Percentiles rank a stretch among this genome's conserved stretches.
These are phyloP conservation scores for Acrobasis suavella DNA, from an alignment of 2,888 invertebrate species.

Conservation along the genomic window DNA sequence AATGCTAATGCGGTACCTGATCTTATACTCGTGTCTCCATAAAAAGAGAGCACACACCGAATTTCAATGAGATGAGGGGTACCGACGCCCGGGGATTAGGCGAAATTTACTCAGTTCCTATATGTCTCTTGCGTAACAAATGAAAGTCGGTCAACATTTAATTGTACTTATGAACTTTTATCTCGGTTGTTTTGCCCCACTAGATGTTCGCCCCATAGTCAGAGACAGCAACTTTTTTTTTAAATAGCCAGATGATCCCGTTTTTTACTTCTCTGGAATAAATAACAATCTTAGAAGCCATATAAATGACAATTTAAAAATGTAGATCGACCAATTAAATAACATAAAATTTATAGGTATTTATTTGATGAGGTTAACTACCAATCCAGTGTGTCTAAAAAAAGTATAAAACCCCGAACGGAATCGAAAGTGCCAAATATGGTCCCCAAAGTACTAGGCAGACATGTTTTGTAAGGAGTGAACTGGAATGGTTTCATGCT, in stretches of 20 bases:
- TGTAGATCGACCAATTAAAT: too few relatives aligned
- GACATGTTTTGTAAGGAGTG: constrained; percentile 48
- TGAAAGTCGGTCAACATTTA: too few relatives aligned
- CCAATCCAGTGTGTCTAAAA: not conserved
- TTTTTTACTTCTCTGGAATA: too few relatives aligned
- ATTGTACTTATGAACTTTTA: too few relatives aligned
- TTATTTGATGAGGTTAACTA: too few relatives aligned
- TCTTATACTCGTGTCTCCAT: constrained; percentile 1
- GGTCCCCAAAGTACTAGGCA: constrained; percentile 69
- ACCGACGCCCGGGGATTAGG: not conserved
- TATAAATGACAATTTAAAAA: not conserved
- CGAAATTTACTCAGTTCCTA: too few relatives aligned
- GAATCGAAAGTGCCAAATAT: constrained; percentile 71
- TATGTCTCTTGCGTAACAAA: too few relatives aligned
- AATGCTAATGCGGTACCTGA: constrained; percentile 55
- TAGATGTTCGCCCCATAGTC: too few relatives aligned
- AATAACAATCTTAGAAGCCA: not conserved
- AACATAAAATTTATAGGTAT: too few relatives aligned
- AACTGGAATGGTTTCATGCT: constrained; percentile 25
- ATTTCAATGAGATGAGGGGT: not conserved
- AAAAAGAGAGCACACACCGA: constrained; percentile 26
- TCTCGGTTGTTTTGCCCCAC: too few relatives aligned
- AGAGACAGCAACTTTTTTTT: too few relatives aligned
- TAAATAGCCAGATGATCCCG: too few relatives aligned
- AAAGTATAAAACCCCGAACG: constrained; percentile 16